Evolutionary conservation across 2,888 invertebrate genomes (phyloP), one percentile per base, ranked within the genome.

Genomic region (Drosophila anceps): DNA sequence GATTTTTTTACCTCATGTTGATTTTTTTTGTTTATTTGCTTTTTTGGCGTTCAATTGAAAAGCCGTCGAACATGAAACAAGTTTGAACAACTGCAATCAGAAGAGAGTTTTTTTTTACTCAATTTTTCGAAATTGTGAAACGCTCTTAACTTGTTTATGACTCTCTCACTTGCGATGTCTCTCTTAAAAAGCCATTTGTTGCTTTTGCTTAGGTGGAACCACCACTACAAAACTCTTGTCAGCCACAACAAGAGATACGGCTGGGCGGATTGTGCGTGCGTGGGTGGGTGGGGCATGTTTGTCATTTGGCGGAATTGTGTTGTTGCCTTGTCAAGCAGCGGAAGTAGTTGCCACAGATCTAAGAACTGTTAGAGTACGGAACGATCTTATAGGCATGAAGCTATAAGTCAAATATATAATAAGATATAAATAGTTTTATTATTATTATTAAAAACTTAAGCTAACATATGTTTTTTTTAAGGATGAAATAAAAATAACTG

Each of bases 181-280:
- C 43, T 33, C 57, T 43, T 57, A 20, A 37, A 72, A 76, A 81
- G 82, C 69, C 84, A 84, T 84, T 84, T 85, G 84, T 84, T 84
- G 84, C 84, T 81, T 81, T 76, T 53, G 67, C 51, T 33, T 59
- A 69, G 68, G 66, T 67, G 54, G 69, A 63, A 24, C 48, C 64
- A 61, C 57, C 46, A 57, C 50, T 27, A 61, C 27, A n/a, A 39
- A 37, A 18, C 51, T 57, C 68, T 41, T 41, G 35, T 2, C 18
- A 29, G 54, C 39, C 39, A 20, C 15, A 41, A 24, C 18, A 41
- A 46, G 55, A 60, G 63, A 61, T 33, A 10, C 27, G 44, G 55
- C 20, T 43, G 58, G 54, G 43, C 44, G 50, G 59, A 10, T 10
- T 50, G 24, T 33, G 33, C 43, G 51, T 39, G 29, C 10, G 12